Conservation (phyloP, 2,797 vertebrate genomes). For the Sebastolobus altivelis region DNA sequence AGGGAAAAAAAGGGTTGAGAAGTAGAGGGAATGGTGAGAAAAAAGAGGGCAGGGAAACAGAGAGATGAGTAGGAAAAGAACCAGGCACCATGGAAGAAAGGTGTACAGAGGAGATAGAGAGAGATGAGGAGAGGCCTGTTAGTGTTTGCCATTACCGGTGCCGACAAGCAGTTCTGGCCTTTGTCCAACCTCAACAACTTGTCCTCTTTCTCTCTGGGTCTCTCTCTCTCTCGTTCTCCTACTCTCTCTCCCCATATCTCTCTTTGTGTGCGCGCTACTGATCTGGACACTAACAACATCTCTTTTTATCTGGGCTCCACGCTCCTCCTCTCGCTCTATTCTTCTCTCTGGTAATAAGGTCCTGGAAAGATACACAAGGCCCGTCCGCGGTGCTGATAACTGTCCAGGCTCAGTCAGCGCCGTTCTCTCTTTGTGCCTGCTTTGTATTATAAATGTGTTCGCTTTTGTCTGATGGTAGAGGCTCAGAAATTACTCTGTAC, state of each 20-base stretch:
- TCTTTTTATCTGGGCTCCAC: conserved; percentile 47
- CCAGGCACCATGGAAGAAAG: conserved; percentile 28
- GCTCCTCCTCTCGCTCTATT: conserved; percentile 48
- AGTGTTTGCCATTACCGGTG: conserved; percentile 50
- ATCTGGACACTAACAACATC: conserved; percentile 69
- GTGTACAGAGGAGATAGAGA: conserved; percentile 28
- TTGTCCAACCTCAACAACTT: conserved; percentile 65
- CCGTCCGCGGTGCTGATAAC: conserved; percentile 37
- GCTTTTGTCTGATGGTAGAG: not conserved
- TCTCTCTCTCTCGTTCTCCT: not conserved
- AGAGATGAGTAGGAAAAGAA: not conserved
- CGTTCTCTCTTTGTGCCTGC: not conserved
- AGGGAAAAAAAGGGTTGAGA: not conserved
- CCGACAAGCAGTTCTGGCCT: conserved; percentile 58
- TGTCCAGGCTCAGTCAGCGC: conserved; percentile 18
- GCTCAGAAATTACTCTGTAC: not conserved
- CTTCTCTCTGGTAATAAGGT: conserved; percentile 63
- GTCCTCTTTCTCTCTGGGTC: conserved; percentile 44
- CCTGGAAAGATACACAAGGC: conserved; percentile 51
- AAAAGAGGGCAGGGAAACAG: not conserved
- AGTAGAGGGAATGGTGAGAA: not conserved
- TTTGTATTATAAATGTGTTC: conserved; percentile 12
- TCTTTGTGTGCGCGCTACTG: conserved; percentile 53
- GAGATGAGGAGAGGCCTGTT: conserved; percentile 46
- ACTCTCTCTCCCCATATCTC: conserved; percentile 44